A percentile compares a stretch with the other conserved stretches of the same genome.
Conservation (phyloP, 2,888 invertebrate species). For the Conchocele bisecta region DNA sequence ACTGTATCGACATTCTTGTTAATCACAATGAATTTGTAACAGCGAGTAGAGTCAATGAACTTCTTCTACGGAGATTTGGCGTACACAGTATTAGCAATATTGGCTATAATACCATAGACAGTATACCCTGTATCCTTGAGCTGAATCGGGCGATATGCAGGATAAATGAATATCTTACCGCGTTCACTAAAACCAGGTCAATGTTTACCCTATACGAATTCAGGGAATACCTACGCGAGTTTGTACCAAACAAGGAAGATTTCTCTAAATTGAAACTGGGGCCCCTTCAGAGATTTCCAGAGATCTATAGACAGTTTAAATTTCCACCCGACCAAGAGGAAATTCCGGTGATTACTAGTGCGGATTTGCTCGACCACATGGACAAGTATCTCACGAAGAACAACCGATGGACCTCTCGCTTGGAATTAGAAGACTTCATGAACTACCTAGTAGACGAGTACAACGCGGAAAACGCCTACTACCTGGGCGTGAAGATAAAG, state of each 20-base stretch:
- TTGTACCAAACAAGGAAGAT: conserved; percentile 49
- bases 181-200: conserved; percentile 67
- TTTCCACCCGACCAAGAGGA: conserved; percentile 67
- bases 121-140: conserved; percentile 62
- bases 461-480: conserved; percentile 60
- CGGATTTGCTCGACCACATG: conserved; percentile 66
- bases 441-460: conserved; percentile 64
- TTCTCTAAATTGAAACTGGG: conserved; percentile 73
- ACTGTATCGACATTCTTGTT: conserved; percentile 71
- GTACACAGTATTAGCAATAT: conserved; percentile 29
- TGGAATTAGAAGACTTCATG: conserved; percentile 71
- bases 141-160: conserved; percentile 58
- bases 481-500: conserved; percentile 72
- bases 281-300: conserved; percentile 71
- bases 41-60: conserved; percentile 63
- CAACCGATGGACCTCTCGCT: conserved; percentile 65
- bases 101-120: conserved; percentile 30
- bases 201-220: conserved; percentile 75
- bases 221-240: conserved; percentile 63
- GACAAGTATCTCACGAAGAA: conserved; percentile 65
- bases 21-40: conserved; percentile 73
- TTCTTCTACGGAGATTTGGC: conserved; percentile 61
- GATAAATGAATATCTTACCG: conserved; percentile 72
- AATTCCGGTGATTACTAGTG: conserved; percentile 69
- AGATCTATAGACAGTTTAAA: conserved; percentile 73